phyloP scores from a whole-genome alignment of 2,797 vertebrate species.

The Anguilla anguilla region DNA sequence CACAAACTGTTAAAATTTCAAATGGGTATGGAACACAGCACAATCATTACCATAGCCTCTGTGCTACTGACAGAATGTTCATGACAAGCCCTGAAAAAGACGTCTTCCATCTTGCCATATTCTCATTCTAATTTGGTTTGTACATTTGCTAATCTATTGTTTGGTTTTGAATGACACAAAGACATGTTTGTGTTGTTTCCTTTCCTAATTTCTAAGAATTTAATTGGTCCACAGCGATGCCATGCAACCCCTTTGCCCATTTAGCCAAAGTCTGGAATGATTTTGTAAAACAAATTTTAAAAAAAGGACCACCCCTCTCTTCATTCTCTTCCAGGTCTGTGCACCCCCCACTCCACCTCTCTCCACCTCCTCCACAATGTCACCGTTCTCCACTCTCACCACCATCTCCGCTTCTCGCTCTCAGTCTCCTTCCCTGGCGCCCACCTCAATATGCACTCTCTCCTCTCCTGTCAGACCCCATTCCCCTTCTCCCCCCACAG shows the following conservation, averaged over 20 bases:
- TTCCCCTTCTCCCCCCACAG: conserved; percentile 34
- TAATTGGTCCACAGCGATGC: too few species aligned
- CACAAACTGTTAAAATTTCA: not conserved
- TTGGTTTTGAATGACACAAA: not conserved
- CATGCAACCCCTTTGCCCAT: too few species aligned
- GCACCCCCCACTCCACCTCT: not conserved
- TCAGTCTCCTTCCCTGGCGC: conserved; percentile 46
- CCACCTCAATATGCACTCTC: not conserved
- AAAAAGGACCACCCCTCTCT: not conserved
- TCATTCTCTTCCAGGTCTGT: not conserved
- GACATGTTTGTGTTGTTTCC: not conserved
- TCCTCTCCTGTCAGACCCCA: not conserved
- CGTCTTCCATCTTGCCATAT: not conserved
- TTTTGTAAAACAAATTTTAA: too few species aligned
- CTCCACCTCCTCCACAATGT: conserved; percentile 38
- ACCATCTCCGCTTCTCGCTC: conserved; percentile 28
- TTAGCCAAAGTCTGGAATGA: too few species aligned
- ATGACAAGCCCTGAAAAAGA: not conserved
- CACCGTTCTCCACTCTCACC: conserved; percentile 31
- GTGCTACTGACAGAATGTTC: not conserved
- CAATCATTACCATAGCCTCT: not conserved
- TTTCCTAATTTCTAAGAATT: too few species aligned
- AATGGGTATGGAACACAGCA: not conserved
- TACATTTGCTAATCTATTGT: not conserved
- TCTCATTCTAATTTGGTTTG: not conserved